phyloP scores from a whole-genome alignment of 53 echinoderm and acorn worm genomes.

The Apostichopus leukothele region DNA sequence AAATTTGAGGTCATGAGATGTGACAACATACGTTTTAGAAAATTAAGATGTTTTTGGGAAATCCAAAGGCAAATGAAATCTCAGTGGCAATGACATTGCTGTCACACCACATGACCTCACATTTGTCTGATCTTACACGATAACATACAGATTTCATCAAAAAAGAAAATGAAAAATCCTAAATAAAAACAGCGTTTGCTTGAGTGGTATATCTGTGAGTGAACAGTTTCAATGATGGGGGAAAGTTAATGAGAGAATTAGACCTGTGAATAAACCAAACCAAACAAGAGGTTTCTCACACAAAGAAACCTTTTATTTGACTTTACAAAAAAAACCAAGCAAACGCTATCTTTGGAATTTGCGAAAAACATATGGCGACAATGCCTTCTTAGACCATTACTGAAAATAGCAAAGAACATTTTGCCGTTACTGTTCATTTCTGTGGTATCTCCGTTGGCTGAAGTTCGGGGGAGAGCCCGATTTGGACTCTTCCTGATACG shows the following conservation, averaged over 20 bases:
- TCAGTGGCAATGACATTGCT: background rate
- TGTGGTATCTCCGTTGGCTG: conserved; percentile 48
- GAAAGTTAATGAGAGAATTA: conserved; percentile 20
- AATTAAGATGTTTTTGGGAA: background rate
- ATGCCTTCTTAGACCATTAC: conserved; percentile 45
- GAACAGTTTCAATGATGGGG: conserved; percentile 5
- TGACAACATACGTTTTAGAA: background rate
- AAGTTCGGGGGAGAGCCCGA: conserved; percentile 52
- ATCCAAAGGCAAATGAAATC: background rate
- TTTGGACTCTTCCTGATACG: conserved; percentile 63
- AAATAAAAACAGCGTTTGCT: conserved; percentile 47
- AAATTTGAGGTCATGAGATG: conserved; percentile 8
- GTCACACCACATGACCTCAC: conserved; percentile 17
- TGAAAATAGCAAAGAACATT: conserved; percentile 48
- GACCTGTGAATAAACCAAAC: conserved; percentile 42
- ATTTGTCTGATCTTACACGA: background rate
- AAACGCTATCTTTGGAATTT: conserved; percentile 39
- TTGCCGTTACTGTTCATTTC: conserved; percentile 50
- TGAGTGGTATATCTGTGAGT: conserved; percentile 26
- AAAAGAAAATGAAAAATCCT: conserved; percentile 20
- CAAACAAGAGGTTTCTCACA: background rate
- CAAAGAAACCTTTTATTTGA: conserved; percentile 16
- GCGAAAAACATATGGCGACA: conserved; percentile 16
- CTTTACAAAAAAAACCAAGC: conserved; percentile 4
- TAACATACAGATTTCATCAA: background rate